These are phyloP conservation scores for Onychostruthus taczanowskii DNA, from an alignment of 2,113 vertebrate species.

Conservation along the genomic window DNA sequence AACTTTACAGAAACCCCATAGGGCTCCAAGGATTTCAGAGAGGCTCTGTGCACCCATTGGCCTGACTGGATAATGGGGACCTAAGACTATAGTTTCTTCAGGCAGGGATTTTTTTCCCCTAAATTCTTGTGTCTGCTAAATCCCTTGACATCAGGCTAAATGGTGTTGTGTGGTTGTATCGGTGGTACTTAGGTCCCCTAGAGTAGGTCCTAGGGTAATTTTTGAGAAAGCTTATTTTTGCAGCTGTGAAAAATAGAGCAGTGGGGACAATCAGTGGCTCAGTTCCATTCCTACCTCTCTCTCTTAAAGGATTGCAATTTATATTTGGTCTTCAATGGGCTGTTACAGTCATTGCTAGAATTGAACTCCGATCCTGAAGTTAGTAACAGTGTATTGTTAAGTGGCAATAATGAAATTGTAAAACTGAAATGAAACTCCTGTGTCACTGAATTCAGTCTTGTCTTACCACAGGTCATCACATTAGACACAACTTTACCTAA, in stretches of 20 bases:
- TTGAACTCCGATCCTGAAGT: not conserved
- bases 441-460: not conserved
- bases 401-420: not conserved
- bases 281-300: not conserved
- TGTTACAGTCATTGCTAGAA: not conserved
- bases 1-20: not conserved
- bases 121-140: not conserved
- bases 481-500: not conserved
- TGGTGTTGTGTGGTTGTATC: not conserved
- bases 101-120: not conserved
- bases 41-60: rapidly evolving
- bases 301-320: not conserved
- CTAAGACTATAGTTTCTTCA: not conserved
- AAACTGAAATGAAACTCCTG: not conserved
- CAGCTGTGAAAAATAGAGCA: not conserved
- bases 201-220: not conserved
- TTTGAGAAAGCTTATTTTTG: not conserved
- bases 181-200: not conserved
- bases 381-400: not conserved
- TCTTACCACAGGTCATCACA: not conserved
- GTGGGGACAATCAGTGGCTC: not conserved
- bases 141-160: not conserved
- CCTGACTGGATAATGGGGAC: rapidly evolving
- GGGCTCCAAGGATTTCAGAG: not conserved
- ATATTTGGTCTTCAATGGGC: not conserved